Conservation (phyloP, 2,888 invertebrate species). For the Entomobrya multifasciata region DNA sequence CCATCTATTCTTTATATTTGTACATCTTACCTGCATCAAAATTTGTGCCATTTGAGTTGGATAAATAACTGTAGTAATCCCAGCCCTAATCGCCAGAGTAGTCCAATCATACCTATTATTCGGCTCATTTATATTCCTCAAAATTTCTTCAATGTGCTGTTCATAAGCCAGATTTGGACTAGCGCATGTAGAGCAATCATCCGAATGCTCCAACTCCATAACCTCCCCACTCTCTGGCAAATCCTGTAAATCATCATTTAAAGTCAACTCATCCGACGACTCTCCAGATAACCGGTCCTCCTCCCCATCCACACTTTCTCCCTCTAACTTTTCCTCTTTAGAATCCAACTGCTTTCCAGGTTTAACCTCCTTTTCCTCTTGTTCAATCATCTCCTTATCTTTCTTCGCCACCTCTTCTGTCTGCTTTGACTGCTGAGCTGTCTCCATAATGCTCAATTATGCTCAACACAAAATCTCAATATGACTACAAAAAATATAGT, state of each 20-base stretch:
- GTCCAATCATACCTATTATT: conserved; percentile 51
- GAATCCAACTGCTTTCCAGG: not conserved
- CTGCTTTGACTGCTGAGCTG: too few species aligned
- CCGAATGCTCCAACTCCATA: conserved; percentile 3
- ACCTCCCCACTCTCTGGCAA: not conserved
- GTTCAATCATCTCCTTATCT: too few species aligned
- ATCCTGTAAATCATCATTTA: not conserved
- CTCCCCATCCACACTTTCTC: not conserved
- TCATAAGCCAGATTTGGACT: conserved; percentile 22
- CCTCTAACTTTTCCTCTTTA: not conserved
- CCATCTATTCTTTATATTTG: not conserved
- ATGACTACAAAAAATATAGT: too few species aligned
- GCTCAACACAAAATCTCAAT: too few species aligned
- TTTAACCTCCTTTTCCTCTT: not conserved
- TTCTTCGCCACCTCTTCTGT: too few species aligned
- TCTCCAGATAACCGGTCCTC: conserved; percentile 8
- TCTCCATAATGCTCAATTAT: too few species aligned
- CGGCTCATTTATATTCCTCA: conserved; percentile 36
- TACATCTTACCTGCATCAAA: conserved; percentile 57
- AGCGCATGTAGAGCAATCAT: not conserved
- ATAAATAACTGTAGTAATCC: conserved; percentile 48
- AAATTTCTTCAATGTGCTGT: conserved; percentile 43
- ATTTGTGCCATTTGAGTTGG: conserved; percentile 66
- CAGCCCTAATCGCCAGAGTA: conserved; percentile 32
- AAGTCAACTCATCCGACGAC: not conserved